Evolutionary conservation across 2,113 vertebrate species (phyloP).

Genomic region (Gracilinanus agilis): DNA sequence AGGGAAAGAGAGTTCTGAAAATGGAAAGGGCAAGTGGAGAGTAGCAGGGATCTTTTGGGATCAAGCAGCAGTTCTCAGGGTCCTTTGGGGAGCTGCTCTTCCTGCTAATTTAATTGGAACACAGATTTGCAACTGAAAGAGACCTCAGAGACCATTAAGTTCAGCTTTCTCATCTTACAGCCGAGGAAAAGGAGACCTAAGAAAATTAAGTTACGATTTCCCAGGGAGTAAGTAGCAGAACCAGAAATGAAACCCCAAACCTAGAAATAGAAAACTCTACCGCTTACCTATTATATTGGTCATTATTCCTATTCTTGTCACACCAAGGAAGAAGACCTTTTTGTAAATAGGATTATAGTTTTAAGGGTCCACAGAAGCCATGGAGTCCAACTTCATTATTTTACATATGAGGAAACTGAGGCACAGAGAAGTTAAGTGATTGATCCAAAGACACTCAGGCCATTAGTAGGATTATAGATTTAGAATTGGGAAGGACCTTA

Average conservation of each 20-base stretch:
- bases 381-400: neutral
- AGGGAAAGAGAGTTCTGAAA: slow-evolving; percentile 59
- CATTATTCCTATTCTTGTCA: neutral
- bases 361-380: neutral
- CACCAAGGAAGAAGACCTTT: neutral
- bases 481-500: neutral
- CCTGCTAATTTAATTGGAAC: neutral
- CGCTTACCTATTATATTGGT: neutral
- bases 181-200: neutral
- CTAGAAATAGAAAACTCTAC: neutral
- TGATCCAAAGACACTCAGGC: neutral
- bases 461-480: neutral
- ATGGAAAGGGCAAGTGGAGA: slow-evolving; percentile 3
- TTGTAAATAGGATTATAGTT: neutral
- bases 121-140: neutral
- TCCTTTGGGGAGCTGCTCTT: neutral
- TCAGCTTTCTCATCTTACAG: neutral
- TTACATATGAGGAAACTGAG: neutral
- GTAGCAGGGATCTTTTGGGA: slow-evolving; percentile 9
- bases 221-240: neutral
- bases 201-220: neutral
- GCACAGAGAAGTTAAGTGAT: neutral
- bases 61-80: neutral
- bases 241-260: neutral
- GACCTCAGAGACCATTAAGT: neutral